Conservation (phyloP, 2,797 vertebrate species). For the Numenius phaeopus region DNA sequence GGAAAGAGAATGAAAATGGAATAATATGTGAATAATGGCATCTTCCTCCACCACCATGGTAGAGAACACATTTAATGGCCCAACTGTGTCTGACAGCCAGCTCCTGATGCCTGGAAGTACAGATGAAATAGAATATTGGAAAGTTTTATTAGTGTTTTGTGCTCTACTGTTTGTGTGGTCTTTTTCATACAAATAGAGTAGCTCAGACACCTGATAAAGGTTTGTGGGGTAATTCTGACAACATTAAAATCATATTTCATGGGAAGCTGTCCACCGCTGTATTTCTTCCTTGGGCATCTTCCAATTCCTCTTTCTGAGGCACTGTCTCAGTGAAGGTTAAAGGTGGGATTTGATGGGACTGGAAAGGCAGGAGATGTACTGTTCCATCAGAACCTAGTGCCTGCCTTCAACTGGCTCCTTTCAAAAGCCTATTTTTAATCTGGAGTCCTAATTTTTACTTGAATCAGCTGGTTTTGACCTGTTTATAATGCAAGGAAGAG, state of each 20-base stretch:
- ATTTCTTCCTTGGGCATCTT: background rate
- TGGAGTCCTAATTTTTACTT: background rate
- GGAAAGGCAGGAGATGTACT: background rate
- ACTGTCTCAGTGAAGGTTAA: background rate
- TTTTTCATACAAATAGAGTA: background rate
- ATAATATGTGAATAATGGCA: background rate
- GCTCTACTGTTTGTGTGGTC: background rate
- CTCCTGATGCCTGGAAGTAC: background rate
- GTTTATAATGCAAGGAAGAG: background rate
- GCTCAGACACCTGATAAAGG: background rate
- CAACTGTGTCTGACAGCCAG: background rate
- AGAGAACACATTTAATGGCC: background rate
- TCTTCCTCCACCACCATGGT: background rate
- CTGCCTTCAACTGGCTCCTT: background rate
- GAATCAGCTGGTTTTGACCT: background rate
- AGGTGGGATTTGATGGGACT: background rate
- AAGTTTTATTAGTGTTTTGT: background rate
- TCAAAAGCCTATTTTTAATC: background rate
- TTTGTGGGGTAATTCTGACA: background rate
- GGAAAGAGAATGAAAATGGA: background rate
- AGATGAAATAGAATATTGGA: background rate
- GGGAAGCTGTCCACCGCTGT: background rate
- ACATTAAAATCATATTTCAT: background rate
- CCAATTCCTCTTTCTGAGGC: background rate
- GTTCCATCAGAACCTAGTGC: rapidly evolving